Base-by-base conservation (phyloP, 2,113 vertebrate species). In the Psephotus haematonotus region DNA sequence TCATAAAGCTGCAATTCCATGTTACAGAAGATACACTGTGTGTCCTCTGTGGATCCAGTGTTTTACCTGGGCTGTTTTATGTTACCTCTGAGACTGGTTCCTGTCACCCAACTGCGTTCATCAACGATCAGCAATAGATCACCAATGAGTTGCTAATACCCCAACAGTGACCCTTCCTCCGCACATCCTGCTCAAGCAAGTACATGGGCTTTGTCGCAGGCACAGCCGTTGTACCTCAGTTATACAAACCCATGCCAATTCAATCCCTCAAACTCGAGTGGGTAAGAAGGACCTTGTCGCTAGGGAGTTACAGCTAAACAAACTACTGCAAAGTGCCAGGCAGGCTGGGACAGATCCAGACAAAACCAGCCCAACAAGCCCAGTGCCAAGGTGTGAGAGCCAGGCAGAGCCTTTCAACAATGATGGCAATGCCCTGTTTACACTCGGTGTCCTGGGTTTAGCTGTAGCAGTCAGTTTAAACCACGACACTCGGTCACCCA, bases 351-450 rank as follows among this genome's bases (percentile, higher is more conserved):
- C 46, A 28, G 57, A 20, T 4, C 31, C 52, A 37, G 47, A 1
- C 0, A 28, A 60, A 77, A 71, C 57, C 65, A 71, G 72, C 25
- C 72, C 7, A 4, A 28, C 24, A 0, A 74, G 49, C 18, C n/a
- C 20, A 9, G 12, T 11, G 41, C 41, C 20, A 11, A 47, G 9
- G 22, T 29, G 35, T 20, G 18, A 7, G 33, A 33, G 49, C 6
- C 64, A 16, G 6, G 4, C 0, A 0, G n/a, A 62, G 19, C 39
- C 47, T 47, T 24, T 47, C 15, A 9, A 9, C 5, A 7, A 0
- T 18, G 4, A 22, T 0, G 0, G 3, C 18, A 10, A 24, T 0
- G 19, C 1, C 8, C 0, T 1, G 5, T 8, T 82, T 6, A 27
- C 8, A 0, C 14, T 6, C 37, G 12, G 41, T 41, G 39, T 39